These are phyloP conservation scores for Lycorma delicatula DNA, from an alignment of 1,140 invertebrate genomes.

Conservation along the genomic window DNA sequence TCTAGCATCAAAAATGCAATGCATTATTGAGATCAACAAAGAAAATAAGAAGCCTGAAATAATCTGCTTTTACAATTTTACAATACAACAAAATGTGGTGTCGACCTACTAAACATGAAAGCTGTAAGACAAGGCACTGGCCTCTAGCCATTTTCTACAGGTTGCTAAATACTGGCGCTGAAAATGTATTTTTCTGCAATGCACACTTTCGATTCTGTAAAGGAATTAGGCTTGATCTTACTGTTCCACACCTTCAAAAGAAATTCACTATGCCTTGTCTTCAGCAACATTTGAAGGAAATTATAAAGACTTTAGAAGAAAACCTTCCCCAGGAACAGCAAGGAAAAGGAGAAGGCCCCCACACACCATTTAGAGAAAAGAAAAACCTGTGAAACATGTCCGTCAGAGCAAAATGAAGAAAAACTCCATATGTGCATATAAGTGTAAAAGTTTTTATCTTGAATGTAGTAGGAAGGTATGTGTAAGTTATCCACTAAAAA, in stretches of 20 bases:
- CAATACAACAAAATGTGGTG: conserved; percentile 32
- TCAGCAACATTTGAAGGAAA: background rate
- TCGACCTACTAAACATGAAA: conserved; percentile 31
- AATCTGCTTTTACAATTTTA: conserved; percentile 32
- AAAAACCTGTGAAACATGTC: conserved; percentile 8
- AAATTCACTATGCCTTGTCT: conserved; percentile 19
- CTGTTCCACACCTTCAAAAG: conserved; percentile 27
- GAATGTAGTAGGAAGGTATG: conserved; percentile 14
- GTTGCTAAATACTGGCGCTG: conserved; percentile 26
- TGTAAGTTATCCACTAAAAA: too few relatives aligned
- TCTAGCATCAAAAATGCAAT: conserved; percentile 32
- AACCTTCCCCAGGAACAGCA: background rate
- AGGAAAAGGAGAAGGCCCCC: background rate
- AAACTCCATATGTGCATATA: conserved; percentile 1
- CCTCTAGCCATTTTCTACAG: conserved; percentile 31
- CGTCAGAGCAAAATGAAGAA: background rate
- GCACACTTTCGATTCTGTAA: conserved; percentile 22
- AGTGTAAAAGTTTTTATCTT: conserved; percentile 2
- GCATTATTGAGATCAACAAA: conserved; percentile 21
- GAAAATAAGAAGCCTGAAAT: conserved; percentile 30
- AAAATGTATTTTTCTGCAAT: conserved; percentile 11
- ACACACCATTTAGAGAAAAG: conserved; percentile 2
- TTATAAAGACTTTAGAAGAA: conserved; percentile 6
- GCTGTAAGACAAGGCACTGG: conserved; percentile 29
- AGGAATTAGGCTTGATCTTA: conserved; percentile 19